phyloP scores from a whole-genome alignment of 2,888 invertebrate species.

The Andrena marginata region DNA sequence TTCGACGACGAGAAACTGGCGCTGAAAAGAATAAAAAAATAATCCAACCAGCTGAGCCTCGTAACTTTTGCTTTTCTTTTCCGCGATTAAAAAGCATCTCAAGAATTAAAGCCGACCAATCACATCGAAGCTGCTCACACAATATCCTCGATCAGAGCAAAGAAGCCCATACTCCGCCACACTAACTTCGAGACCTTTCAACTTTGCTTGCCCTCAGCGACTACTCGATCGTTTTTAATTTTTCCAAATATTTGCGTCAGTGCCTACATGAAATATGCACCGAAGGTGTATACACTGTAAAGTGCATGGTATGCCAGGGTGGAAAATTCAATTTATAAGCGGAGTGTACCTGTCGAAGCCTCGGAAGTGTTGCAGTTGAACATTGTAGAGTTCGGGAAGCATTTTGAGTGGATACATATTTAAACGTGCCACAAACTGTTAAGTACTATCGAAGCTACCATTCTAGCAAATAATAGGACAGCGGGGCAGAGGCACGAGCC shows the following conservation, averaged over 20 bases:
- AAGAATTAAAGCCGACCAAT: constrained; percentile 26
- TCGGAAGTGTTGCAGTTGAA: not conserved
- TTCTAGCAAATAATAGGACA: not conserved
- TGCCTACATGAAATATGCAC: not conserved
- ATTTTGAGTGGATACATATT: not conserved
- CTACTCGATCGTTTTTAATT: constrained; percentile 12
- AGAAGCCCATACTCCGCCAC: not conserved
- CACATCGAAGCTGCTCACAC: constrained; percentile 9
- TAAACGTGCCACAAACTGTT: too few species aligned
- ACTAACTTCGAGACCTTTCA: not conserved
- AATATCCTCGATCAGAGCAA: constrained; percentile 2
- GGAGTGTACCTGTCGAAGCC: not conserved
- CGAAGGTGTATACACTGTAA: not conserved
- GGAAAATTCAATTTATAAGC: constrained; percentile 1
- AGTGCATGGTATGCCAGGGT: not conserved
- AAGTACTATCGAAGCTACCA: too few species aligned
- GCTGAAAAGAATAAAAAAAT: constrained; percentile 25
- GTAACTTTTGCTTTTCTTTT: constrained; percentile 12
- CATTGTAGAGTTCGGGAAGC: not conserved
- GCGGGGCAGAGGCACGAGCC: not conserved
- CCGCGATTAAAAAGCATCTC: constrained; percentile 32
- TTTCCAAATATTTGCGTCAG: not conserved
- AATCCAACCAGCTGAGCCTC: not conserved
- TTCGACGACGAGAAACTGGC: constrained; percentile 18
- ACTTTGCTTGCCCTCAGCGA: not conserved